These are phyloP conservation scores for Hyperoplus lanceolatus DNA, from an alignment of 2,797 vertebrate genomes.

Conservation along the genomic window DNA sequence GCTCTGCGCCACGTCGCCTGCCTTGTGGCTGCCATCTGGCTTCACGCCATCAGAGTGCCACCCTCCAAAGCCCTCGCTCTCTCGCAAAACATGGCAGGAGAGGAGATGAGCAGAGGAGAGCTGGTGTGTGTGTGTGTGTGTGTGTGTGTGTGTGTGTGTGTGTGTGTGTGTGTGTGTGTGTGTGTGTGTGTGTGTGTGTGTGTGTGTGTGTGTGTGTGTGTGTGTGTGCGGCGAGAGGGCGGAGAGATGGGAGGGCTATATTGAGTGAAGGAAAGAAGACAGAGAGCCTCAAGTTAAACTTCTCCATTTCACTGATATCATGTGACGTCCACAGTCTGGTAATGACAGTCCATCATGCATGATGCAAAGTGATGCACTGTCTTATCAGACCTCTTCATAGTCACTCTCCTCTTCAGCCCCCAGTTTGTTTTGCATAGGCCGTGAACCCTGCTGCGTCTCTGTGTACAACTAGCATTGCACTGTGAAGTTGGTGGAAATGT, in stretches of 20 bases:
- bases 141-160: no score
- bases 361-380: conserved; percentile 71
- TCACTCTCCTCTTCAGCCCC: conserved; percentile 22
- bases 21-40: conserved; percentile 90
- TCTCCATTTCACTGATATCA: conserved; percentile 78
- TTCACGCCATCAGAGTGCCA: conserved; percentile 87
- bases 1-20: conserved; percentile 82
- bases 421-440: conserved; percentile 24
- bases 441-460: background rate
- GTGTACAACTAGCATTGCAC: background rate
- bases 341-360: conserved; percentile 73
- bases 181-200: no score
- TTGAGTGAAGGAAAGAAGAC: conserved; percentile 33
- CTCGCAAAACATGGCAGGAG: conserved; percentile 76
- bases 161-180: no score
- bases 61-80: conserved; percentile 82
- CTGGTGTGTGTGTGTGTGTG: conserved; percentile 2
- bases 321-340: conserved; percentile 82
- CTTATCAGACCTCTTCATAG: conserved; percentile 43
- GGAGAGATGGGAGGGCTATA: conserved; percentile 24
- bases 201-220: no score
- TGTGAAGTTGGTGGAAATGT: background rate
- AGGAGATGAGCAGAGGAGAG: conserved; percentile 35
- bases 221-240: conserved; percentile 2
- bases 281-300: conserved; percentile 73